phyloP scores from a whole-genome alignment of 1,140 invertebrate species.

The Aphelenchoides avenae region DNA sequence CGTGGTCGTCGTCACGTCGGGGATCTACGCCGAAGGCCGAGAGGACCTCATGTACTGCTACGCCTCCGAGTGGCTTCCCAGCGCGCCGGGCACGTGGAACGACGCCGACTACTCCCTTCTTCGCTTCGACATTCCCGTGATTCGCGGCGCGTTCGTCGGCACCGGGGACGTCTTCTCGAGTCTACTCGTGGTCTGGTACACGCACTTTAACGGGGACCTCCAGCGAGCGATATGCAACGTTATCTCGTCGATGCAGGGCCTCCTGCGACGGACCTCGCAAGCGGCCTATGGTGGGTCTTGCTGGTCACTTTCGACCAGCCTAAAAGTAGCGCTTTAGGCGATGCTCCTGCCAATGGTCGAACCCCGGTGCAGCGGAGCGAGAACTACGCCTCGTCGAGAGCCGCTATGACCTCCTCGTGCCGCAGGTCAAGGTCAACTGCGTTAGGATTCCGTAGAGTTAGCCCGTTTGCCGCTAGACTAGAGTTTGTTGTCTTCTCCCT shows the following conservation, averaged over 20 bases:
- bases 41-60: slow-evolving; percentile 24
- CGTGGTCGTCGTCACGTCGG: slow-evolving; percentile 36
- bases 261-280: slow-evolving; percentile 33
- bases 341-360: neutral
- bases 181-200: slow-evolving; percentile 39
- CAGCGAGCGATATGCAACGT: slow-evolving; percentile 21
- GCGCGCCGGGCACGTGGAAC: neutral
- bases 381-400: slow-evolving; percentile 36
- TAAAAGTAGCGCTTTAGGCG: slow-evolving; percentile 3
- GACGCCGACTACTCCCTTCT: neutral
- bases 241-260: slow-evolving; percentile 31
- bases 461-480: too few relatives aligned
- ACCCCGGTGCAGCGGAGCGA: slow-evolving; percentile 2
- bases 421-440: too few relatives aligned
- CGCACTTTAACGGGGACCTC: slow-evolving; percentile 29
- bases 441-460: too few relatives aligned
- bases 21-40: neutral
- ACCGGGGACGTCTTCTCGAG: slow-evolving; percentile 45
- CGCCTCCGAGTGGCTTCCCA: slow-evolving; percentile 21
- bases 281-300: slow-evolving; percentile 28
- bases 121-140: slow-evolving; percentile 34
- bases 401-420: slow-evolving; percentile 28
- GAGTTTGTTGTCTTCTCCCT: too few relatives aligned
- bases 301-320: neutral
- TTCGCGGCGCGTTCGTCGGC: slow-evolving; percentile 29